A percentile compares a stretch with the other conserved stretches of the same genome.
Evolutionary conservation across 2,888 invertebrate genomes (phyloP).

Genomic region (Xestia sexstrigata): DNA sequence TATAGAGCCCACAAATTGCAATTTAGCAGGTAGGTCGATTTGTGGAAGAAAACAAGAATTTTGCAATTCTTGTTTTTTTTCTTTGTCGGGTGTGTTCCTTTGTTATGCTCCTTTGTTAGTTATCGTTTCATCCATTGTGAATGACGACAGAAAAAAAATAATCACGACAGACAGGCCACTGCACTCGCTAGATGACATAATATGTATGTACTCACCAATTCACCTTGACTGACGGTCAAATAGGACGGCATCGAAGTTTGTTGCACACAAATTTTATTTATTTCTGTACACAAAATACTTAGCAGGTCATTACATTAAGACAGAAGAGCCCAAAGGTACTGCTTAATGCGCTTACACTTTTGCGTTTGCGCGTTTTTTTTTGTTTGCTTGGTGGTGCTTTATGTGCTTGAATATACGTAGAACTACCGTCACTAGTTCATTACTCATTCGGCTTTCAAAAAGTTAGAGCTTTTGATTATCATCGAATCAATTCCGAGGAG

Average conservation of each 20-base stretch:
- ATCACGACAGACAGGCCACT: not conserved
- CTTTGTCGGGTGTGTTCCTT: not conserved
- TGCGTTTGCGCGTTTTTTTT: no score
- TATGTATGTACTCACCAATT: slow-evolving; percentile 8
- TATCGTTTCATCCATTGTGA: not conserved
- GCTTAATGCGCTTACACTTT: no score
- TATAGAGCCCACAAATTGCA: not conserved
- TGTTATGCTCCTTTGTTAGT: not conserved
- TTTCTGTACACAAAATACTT: no score
- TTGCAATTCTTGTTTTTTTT: not conserved
- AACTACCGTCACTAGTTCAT: not conserved
- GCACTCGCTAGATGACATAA: slow-evolving; percentile 14
- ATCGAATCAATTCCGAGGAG: slow-evolving; percentile 8
- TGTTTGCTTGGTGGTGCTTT: no score
- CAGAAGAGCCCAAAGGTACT: no score
- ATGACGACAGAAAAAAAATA: not conserved
- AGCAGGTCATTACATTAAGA: no score
- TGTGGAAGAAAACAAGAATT: not conserved
- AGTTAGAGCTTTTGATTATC: not conserved
- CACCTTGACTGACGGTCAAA: slow-evolving; percentile 30
- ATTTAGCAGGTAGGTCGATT: not conserved
- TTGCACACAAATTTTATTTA: slow-evolving; percentile 3
- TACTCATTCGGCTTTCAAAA: not conserved
- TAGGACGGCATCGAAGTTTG: slow-evolving; percentile 14
- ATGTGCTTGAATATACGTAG: not conserved